phyloP scores from a whole-genome alignment of 2,113 vertebrate genomes.

The Lasiurus cinereus region DNA sequence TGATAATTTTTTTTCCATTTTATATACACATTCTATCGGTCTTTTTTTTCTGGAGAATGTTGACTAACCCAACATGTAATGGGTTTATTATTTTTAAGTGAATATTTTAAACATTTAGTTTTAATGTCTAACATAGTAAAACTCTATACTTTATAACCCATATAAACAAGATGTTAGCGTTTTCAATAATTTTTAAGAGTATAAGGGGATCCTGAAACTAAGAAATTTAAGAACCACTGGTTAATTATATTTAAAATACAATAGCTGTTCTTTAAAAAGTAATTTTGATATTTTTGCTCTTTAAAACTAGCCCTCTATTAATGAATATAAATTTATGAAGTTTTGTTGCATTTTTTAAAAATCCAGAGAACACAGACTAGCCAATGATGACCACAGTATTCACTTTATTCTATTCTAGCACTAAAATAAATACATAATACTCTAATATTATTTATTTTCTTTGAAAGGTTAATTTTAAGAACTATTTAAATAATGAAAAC shows the following conservation, averaged over 20 bases:
- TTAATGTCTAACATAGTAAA: not conserved
- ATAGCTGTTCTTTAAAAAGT: not conserved
- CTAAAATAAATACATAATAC: not conserved
- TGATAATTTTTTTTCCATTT: not conserved
- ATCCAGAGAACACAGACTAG: not conserved
- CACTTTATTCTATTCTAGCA: not conserved
- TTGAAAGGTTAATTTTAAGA: not conserved
- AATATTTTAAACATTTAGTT: not conserved
- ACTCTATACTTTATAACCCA: not conserved
- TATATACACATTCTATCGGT: not conserved
- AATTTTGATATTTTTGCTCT: not conserved
- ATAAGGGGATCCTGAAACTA: not conserved
- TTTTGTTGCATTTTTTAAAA: not conserved
- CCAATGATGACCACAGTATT: not conserved
- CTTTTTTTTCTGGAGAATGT: not conserved
- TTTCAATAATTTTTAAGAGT: conserved; percentile 2
- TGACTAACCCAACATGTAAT: not conserved
- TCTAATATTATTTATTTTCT: not conserved
- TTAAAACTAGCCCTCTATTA: not conserved
- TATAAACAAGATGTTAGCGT: not conserved
- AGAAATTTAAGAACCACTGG: not conserved
- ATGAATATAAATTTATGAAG: not conserved
- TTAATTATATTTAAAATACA: not conserved
- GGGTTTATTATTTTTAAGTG: not conserved
- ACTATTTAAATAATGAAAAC: not conserved